Base-by-base conservation (phyloP, 1,140 invertebrate genomes). In the Elymnias hypermnestra region DNA sequence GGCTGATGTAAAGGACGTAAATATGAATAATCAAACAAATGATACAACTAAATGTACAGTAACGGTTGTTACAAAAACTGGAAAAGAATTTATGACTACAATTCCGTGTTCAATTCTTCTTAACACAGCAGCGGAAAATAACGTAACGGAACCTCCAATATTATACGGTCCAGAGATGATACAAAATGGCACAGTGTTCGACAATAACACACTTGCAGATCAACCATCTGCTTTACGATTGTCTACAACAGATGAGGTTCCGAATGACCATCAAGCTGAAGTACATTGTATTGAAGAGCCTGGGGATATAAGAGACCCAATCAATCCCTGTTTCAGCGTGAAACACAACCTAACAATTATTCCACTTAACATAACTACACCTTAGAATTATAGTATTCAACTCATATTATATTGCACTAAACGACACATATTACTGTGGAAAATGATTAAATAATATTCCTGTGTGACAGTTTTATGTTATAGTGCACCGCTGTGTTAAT, bases 81-180 rank as follows among this genome's bases (percentile, higher is more conserved):
- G 60, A 10, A 75, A 60, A 49, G 83, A 87, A 59, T 82, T 72
- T 57, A 82, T 74, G 60, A 86, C 84, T 5, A 79, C 83, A 8
- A 87, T 87, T 45, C 79, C 86, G 9, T 87, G 86, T 59, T 82
- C 83, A 5, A 66, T 70, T 35, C 60, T 87, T 26, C 40, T 85
- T 13, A 82, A 75, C 31, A 69, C 74, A 9, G 82, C 82, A 5
- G 76, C 76, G 28, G 65, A 81, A 53, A 83, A 83, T 50, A 85
- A 85, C 63, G 82, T 85, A 0, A 83, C 82, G 14, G 82, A 85
- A 50, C 55, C 76, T 35, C 36, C 36, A n/a, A 45, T 31, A 10
- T 8, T 26, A 25, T 10, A 45, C 19, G 35, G 23, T 26, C 10
- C 36, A 1, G 45, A n/a, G 6, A 19, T 9, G 5, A 13, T 28